Evolutionary conservation across 1,140 invertebrate genomes (phyloP).

Genomic region (Platorchestia sp.): DNA sequence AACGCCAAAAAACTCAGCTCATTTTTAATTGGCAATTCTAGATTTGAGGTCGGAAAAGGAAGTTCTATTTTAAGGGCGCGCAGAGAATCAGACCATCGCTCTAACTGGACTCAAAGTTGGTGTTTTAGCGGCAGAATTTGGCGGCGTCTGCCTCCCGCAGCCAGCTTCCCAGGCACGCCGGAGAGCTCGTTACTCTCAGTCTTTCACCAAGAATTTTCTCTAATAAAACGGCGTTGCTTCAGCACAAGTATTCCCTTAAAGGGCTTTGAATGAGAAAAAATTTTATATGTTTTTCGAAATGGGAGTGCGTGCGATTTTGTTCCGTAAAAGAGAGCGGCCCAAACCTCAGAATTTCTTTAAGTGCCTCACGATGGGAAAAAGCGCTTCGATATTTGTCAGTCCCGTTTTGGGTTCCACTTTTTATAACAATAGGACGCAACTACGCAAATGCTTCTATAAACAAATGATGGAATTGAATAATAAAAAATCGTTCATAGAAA

Average conservation of each 20-base stretch:
- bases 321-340: not conserved
- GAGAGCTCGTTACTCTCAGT: not conserved
- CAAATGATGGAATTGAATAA: not conserved
- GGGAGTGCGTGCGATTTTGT: not conserved
- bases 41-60: not conserved
- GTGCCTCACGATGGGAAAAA: not conserved
- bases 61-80: not conserved
- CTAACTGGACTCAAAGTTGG: not conserved
- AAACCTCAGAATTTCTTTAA: not conserved
- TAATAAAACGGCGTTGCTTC: not conserved
- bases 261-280: not conserved
- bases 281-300: not conserved
- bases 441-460: not conserved
- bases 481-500: not conserved
- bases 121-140: not conserved
- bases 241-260: not conserved
- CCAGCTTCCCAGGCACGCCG: not conserved
- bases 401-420: not conserved
- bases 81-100: not conserved
- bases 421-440: not conserved
- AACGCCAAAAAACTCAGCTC: not conserved
- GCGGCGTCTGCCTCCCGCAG: not conserved
- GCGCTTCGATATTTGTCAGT: not conserved
- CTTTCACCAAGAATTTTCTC: slow-evolving; percentile 1
- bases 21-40: not conserved